Evolutionary conservation across 64 coral and sea anemone genomes (phyloP), one percentile per base, ranked within the genome.

Genomic region (Montipora capricornis): DNA sequence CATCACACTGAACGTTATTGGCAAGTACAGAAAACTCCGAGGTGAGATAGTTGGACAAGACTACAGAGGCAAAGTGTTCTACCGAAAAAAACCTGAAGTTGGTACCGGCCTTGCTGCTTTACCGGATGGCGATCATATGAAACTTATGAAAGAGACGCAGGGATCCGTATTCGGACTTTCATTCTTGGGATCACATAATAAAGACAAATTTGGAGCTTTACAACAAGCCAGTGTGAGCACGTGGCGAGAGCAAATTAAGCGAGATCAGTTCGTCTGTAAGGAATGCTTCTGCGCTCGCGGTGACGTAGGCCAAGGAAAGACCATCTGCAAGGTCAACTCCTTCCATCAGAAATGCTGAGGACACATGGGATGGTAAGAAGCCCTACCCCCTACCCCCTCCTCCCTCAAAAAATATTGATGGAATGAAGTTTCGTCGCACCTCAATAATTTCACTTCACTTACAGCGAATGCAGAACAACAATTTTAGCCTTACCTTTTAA

Each of bases 191-290:
- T 98, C 96, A 2, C 79, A 89, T 5, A 66, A 94, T 26, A 44
- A 6, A 10, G 79, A 58, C 4, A 78, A 91, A 81, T 82, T 77
- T 64, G 49, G 11, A 26, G 94, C 94, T 29, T 51, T 95, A 77
- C 94, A 88, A 78, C 81, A 61, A 68, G 94, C 94, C 29, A 92
- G 82, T 49, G 69, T 64, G 61, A 95, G 91, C 49, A 78, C 88
- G 62, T 98, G 93, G 96, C 87, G 88, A 44, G 93, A 98, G 77
- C 96, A 98, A 73, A 95, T 98, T 16, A 95, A 98, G 75, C 89
- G 78, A 57, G 96, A 98, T 86, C 96, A 98, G 49, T 68, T 74
- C 26, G 75, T 81, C 60, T 98, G 96, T 61, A 98, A 98, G 62
- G 96, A 98, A 19, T 98, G 96, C 80, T 91, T 95, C 81, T 98